phyloP scores from a whole-genome alignment of 2,888 invertebrate species.

The Serripes groenlandicus region DNA sequence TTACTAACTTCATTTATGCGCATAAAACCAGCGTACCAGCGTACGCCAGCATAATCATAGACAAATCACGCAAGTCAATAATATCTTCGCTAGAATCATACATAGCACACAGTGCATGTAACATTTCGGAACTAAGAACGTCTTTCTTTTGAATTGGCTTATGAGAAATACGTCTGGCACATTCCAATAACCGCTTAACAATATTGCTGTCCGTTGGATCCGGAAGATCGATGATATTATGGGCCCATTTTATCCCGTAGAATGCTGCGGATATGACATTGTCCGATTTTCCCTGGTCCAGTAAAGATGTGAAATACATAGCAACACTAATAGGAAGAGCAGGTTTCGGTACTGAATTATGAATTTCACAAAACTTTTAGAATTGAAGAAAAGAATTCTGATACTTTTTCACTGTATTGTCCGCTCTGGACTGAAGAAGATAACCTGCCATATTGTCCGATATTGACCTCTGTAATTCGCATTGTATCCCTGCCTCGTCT shows the following conservation, averaged over 20 bases:
- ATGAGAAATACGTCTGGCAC: slow-evolving; percentile 20
- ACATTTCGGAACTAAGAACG: neutral
- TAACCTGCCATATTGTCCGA: neutral
- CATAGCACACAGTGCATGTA: slow-evolving; percentile 16
- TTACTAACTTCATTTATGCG: slow-evolving; percentile 13
- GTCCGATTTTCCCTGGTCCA: neutral
- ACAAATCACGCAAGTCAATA: slow-evolving; percentile 28
- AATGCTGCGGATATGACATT: slow-evolving; percentile 12
- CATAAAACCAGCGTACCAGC: slow-evolving; percentile 40
- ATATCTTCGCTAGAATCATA: slow-evolving; percentile 8
- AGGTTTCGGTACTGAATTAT: neutral
- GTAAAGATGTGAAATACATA: slow-evolving; percentile 12
- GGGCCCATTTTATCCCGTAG: slow-evolving; percentile 41
- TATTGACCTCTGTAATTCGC: neutral
- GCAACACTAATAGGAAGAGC: slow-evolving; percentile 17
- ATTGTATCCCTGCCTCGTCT: neutral
- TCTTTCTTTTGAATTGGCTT: slow-evolving; percentile 32
- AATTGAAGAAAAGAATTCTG: neutral
- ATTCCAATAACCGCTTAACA: slow-evolving; percentile 25
- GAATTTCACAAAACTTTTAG: neutral
- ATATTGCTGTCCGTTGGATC: slow-evolving; percentile 34
- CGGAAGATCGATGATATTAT: slow-evolving; percentile 32
- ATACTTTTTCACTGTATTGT: slow-evolving; percentile 18
- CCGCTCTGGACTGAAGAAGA: neutral
- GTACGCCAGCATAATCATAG: slow-evolving; percentile 28